These are phyloP conservation scores for Antigone vipio DNA, from an alignment of 2,113 vertebrate species.

Conservation along the genomic window DNA sequence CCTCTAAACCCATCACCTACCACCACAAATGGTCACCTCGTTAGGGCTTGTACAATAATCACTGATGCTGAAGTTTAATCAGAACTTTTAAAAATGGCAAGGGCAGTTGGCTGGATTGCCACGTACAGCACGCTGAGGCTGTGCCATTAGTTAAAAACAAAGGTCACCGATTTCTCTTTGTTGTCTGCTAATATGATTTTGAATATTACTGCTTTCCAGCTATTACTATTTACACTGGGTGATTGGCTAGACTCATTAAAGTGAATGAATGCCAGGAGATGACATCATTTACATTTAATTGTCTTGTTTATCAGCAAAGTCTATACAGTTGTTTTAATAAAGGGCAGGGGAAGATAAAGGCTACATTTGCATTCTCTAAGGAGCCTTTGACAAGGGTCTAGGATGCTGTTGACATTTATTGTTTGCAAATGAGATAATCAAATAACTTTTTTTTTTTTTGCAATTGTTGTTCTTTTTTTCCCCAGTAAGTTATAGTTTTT, in stretches of 20 bases:
- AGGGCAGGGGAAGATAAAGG: slow-evolving; percentile 69
- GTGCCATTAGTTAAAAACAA: slow-evolving; percentile 80
- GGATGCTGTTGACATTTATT: slow-evolving; percentile 67
- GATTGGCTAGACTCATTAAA: slow-evolving; percentile 65
- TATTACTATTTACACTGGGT: slow-evolving; percentile 33
- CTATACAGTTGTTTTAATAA: slow-evolving; percentile 72
- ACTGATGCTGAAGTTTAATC: slow-evolving; percentile 76
- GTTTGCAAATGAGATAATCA: slow-evolving; percentile 72
- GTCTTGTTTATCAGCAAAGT: slow-evolving; percentile 77
- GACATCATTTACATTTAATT: slow-evolving; percentile 77
- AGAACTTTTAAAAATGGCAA: slow-evolving; percentile 70
- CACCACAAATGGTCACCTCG: slow-evolving; percentile 60
- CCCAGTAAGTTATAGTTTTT: not conserved
- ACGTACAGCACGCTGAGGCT: not conserved
- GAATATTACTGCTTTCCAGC: slow-evolving; percentile 54
- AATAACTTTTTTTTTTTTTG: slow-evolving; percentile 38
- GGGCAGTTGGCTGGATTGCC: not conserved
- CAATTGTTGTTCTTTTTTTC: not conserved
- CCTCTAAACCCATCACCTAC: slow-evolving; percentile 16
- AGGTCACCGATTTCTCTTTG: slow-evolving; percentile 79
- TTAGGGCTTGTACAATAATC: slow-evolving; percentile 72
- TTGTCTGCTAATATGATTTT: slow-evolving; percentile 59
- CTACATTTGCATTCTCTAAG: slow-evolving; percentile 68
- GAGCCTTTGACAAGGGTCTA: slow-evolving; percentile 24
- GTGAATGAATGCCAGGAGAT: slow-evolving; percentile 63